phyloP scores from a whole-genome alignment of 2,113 vertebrate species.

The Takifugu bimaculatus region DNA sequence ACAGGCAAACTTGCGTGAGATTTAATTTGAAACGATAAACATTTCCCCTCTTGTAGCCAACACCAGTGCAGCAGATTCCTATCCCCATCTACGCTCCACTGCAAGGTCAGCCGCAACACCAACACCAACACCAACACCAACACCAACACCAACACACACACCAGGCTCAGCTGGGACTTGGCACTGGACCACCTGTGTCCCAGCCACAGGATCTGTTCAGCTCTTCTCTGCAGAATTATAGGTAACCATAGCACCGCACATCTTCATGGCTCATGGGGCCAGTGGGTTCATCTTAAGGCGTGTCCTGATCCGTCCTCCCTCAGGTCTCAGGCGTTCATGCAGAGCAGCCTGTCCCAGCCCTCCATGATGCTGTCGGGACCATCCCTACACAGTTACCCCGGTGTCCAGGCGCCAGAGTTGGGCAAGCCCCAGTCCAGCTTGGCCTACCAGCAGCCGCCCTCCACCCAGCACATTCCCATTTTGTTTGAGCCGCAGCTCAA shows the following conservation, averaged over 20 bases:
- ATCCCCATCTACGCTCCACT: constrained; percentile 96
- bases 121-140: constrained; percentile 71
- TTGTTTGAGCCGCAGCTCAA: constrained; percentile 93
- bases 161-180: constrained; percentile 88
- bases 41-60: constrained; percentile 67
- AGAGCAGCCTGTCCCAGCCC: constrained; percentile 91
- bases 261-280: neutral
- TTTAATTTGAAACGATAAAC: neutral
- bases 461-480: constrained; percentile 93
- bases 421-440: constrained; percentile 92
- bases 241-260: constrained; percentile 65
- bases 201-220: constrained; percentile 95
- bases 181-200: constrained; percentile 87
- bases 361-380: constrained; percentile 95
- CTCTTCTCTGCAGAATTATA: constrained; percentile 90
- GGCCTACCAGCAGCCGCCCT: constrained; percentile 95
- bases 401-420: constrained; percentile 90
- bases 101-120: constrained; percentile 88
- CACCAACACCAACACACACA: constrained; percentile 78
- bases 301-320: neutral
- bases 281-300: accelerated
- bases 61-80: constrained; percentile 94
- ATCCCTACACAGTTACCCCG: constrained; percentile 89
- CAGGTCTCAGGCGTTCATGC: constrained; percentile 98
- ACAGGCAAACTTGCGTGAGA: neutral